Base-by-base conservation (phyloP, 2,797 vertebrate genomes). In the Sebastes alutus region DNA sequence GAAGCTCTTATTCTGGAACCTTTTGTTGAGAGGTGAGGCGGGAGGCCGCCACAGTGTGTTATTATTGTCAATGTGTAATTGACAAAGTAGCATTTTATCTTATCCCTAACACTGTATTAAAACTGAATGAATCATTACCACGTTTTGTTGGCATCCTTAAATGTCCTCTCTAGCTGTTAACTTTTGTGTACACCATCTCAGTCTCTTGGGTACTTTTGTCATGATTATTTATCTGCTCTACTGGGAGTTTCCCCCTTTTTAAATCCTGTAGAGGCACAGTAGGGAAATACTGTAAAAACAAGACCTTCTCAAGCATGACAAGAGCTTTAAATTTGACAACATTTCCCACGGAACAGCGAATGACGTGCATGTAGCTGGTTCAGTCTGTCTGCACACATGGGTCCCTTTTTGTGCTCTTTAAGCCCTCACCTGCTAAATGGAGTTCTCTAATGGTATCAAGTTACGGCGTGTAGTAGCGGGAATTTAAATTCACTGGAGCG, bases 401-500 rank as follows among this genome's bases (percentile, higher is more conserved):
- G 61, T 63, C 77, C 59, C n/a, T 77, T 71, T 80, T 79, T 77
- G 49, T 68, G 32, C 42, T 63, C 75, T 62, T 11, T 81, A 78
- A 82, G 35, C 80, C 63, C 23, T 81, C 86, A 74, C 66, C 71
- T 83, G 76, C 74, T 82, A 82, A 89, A 87, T 77, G 63, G 68
- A 85, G 66, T 68, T 58, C 22, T 77, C 20, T 67, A 69, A 76
- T 81, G 23, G 70, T 84, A 85, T 93, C 83, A 81, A 75, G 75
- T 92, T 84, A 52, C 93, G 49, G 32, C 5, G 14, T 30, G 63
- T 22, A 42, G 69, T 61, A 33, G 18, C 23, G 61, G 49, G 80
- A 76, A 79, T 88, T 88, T 66, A 79, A 74, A 85, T n/a, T 75
- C 89, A 84, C 49, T 38, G 62, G 85, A 87, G 90, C 70, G 38